Conservation (phyloP, 2,113 vertebrate genomes). For the Sciurus niger region DNA sequence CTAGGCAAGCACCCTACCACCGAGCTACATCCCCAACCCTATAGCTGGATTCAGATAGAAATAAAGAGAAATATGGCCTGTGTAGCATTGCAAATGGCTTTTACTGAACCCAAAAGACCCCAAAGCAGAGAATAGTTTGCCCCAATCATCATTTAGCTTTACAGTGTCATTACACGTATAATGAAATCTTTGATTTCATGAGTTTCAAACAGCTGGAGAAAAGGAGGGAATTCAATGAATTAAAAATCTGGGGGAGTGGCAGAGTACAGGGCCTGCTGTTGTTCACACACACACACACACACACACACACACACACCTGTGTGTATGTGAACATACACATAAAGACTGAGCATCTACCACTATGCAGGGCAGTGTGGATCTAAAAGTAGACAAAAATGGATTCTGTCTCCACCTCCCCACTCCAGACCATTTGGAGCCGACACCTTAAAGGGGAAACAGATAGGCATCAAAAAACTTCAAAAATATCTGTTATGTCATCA, state of each 20-base stretch:
- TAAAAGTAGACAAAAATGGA: background rate
- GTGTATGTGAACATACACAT: too few species aligned
- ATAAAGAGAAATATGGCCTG: background rate
- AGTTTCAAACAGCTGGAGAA: background rate
- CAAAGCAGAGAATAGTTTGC: background rate
- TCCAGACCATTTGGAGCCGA: background rate
- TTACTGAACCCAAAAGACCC: background rate
- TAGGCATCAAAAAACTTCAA: background rate
- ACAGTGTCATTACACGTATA: background rate
- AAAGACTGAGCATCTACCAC: background rate
- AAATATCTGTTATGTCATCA: background rate
- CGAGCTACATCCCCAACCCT: too few species aligned
- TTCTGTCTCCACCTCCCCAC: background rate
- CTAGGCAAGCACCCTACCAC: too few species aligned
- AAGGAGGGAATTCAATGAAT: background rate
- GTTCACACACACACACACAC: too few species aligned
- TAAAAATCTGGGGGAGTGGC: background rate
- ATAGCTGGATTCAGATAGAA: background rate
- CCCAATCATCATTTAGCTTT: background rate
- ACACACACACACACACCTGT: background rate
- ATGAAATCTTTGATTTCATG: background rate
- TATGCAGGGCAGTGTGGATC: background rate
- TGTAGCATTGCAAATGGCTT: background rate
- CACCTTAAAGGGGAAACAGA: background rate
- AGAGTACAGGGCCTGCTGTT: background rate